Evolutionary conservation across 2,797 vertebrate genomes (phyloP), one percentile per base, ranked within the genome.

Genomic region (Manis crassicaudata): DNA sequence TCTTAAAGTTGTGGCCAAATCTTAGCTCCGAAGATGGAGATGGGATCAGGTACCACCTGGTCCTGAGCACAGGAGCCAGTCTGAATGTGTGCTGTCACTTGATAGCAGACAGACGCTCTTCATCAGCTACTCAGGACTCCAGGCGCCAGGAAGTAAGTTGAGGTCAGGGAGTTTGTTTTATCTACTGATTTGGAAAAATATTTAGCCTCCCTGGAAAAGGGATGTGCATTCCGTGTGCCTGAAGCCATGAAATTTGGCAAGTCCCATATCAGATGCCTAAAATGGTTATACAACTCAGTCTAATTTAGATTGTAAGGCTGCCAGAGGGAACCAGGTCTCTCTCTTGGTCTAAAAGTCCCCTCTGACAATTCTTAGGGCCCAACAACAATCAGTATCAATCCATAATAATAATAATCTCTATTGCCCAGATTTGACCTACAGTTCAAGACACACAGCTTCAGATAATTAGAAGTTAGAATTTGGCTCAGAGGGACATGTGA

Each of bases 161-260:
- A 98, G 97, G 97, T 97, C 97, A 97, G 96, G 96, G 96, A 96
- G 95, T 97, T 97, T 97, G 97, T 97, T 98, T 97, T 98, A 98
- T 97, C 97, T 97, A 97, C 97, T 97, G 97, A 97, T 97, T 96
- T 97, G 97, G 97, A 98, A 97, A 97, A 97, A 98, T 97, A 97
- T 97, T 97, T 95, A 97, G 92, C 97, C 94, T 97, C 96, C 82
- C 97, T 97, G 97, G 96, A 97, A 95, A 88, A 96, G 96, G 84
- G 94, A 93, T 96, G 96, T 96, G 94, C 96, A 96, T 97, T 98
- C 97, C 96, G 94, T 95, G 92, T 94, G 96, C 80, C 95, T 97
- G 97, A 97, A 97, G 97, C 95, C 96, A 97, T 97, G 95, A 96
- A 97, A 91, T 97, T 94, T 97, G 97, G 97, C 97, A 98, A 97